A percentile compares a stretch with the other conserved stretches of the same genome.
Conservation (phyloP, 2,113 vertebrate species). For the Malurus melanocephalus region DNA sequence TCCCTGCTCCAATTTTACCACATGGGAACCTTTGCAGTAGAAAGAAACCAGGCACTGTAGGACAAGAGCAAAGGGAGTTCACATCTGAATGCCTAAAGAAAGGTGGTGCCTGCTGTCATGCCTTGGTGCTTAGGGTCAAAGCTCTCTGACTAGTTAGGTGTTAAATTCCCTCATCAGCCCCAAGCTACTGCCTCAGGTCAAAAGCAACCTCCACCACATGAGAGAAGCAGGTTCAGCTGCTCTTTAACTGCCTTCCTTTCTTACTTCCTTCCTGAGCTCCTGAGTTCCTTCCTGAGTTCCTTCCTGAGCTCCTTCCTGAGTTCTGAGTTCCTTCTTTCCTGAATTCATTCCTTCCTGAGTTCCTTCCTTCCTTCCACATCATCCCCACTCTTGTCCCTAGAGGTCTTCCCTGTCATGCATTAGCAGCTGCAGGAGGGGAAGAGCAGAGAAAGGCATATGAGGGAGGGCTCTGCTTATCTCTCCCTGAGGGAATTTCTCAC, state of each 20-base stretch:
- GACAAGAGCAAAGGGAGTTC: background rate
- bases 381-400: background rate
- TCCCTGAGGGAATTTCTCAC: constrained; percentile 35
- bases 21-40: background rate
- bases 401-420: background rate
- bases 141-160: background rate
- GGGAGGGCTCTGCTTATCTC: constrained; percentile 7
- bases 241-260: background rate
- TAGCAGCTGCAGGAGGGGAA: background rate
- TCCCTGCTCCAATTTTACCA: background rate
- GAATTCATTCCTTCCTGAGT: background rate
- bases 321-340: too few species aligned
- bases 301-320: background rate
- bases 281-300: background rate
- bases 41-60: background rate
- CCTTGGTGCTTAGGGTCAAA: background rate
- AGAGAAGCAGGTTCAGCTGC: background rate
- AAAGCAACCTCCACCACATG: background rate
- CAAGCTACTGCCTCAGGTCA: background rate
- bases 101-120: background rate
- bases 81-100: background rate
- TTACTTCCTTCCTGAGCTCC: background rate
- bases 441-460: background rate
- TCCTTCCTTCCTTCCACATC: background rate
- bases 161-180: background rate